These are phyloP conservation scores for Scolopax mira DNA, from an alignment of 2,113 vertebrate species.

Conservation along the genomic window DNA sequence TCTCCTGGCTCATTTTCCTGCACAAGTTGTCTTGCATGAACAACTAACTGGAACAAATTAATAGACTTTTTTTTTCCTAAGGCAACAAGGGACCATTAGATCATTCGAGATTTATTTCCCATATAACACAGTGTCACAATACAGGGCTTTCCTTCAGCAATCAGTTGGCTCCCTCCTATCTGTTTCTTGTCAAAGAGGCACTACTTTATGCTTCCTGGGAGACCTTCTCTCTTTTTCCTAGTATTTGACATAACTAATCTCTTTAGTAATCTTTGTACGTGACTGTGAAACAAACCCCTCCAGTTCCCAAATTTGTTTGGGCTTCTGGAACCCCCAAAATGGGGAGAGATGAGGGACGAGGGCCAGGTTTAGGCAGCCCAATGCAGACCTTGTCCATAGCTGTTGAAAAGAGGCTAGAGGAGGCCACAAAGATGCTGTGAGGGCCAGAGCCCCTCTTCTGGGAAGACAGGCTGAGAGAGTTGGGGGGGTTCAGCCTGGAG, in stretches of 20 bases:
- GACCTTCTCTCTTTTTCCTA: neutral
- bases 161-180: neutral
- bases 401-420: neutral
- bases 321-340: neutral
- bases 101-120: neutral
- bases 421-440: neutral
- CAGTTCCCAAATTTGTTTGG: rapidly evolving
- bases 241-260: neutral
- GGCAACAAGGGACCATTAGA: neutral
- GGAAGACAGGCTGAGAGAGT: neutral
- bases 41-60: neutral
- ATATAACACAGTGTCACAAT: neutral
- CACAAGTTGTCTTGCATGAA: neutral
- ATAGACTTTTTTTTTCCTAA: neutral
- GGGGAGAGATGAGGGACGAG: no score
- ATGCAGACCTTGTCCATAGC: neutral
- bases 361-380: neutral
- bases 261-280: neutral
- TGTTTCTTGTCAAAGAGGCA: neutral
- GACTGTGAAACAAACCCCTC: neutral
- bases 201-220: neutral
- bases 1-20: neutral
- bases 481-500: neutral
- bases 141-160: neutral
- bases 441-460: neutral